Conservation (phyloP, 2,113 vertebrate species). For the Xenotilapia leptura region DNA sequence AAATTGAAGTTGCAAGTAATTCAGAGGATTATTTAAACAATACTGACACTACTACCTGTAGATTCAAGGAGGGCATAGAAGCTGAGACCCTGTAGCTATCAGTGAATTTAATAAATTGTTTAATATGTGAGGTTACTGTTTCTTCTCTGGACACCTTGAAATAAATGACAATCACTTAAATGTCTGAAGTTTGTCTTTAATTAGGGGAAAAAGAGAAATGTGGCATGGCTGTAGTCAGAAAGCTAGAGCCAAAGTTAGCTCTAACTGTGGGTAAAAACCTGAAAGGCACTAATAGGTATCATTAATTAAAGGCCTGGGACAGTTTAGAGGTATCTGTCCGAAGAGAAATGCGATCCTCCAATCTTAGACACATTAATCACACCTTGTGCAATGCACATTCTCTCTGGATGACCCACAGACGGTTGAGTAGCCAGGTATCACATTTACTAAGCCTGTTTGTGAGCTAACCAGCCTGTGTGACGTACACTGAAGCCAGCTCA, state of each 20-base stretch:
- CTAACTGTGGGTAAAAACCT: slow-evolving; percentile 47
- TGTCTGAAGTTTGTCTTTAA: not conserved
- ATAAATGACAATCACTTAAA: not conserved
- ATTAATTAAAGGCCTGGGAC: slow-evolving; percentile 86
- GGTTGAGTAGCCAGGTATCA: slow-evolving; percentile 38
- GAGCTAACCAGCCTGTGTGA: slow-evolving; percentile 40
- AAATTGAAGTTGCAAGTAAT: not conserved
- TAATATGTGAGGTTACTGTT: not conserved
- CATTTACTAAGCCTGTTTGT: not conserved
- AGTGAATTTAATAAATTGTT: not conserved
- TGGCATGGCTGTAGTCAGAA: not conserved
- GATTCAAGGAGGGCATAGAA: not conserved
- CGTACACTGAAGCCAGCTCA: slow-evolving; percentile 54
- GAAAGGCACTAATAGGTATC: slow-evolving; percentile 58
- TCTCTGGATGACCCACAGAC: slow-evolving; percentile 40
- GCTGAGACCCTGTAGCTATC: not conserved
- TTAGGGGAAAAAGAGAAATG: not conserved
- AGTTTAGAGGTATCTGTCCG: slow-evolving; percentile 80
- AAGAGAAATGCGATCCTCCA: slow-evolving; percentile 77
- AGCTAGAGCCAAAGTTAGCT: not conserved
- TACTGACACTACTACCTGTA: not conserved
- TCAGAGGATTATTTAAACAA: not conserved
- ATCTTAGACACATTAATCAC: slow-evolving; percentile 85
- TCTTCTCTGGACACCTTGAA: not conserved
- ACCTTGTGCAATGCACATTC: slow-evolving; percentile 68